Percentiles rank a stretch among this genome's conserved stretches.
Conservation (phyloP, 2,113 vertebrate species). For the Heterotilapia buettikoferi region DNA sequence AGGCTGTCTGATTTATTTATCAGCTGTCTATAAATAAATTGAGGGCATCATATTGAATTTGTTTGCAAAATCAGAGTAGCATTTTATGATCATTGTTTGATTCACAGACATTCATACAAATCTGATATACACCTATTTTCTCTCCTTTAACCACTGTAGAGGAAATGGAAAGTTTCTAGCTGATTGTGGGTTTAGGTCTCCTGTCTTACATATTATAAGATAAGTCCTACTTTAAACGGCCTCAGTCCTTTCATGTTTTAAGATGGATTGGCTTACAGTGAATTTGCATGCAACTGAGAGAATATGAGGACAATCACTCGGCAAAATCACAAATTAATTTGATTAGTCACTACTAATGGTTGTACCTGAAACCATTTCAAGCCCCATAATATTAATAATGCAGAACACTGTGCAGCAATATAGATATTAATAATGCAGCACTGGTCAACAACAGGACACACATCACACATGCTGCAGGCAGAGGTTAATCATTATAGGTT, state of each 20-base stretch:
- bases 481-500: not conserved
- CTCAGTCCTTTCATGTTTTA: not conserved
- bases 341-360: slow-evolving; percentile 8
- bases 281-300: not conserved
- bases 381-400: slow-evolving; percentile 11
- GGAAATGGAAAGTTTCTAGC: not conserved
- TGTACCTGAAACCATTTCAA: slow-evolving; percentile 32
- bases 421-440: not conserved
- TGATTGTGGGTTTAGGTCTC: not conserved
- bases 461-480: not conserved
- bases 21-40: not conserved
- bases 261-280: not conserved
- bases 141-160: not conserved
- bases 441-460: not conserved
- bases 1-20: not conserved
- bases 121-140: not conserved
- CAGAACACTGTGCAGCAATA: not conserved
- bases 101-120: not conserved
- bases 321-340: slow-evolving; percentile 20
- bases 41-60: not conserved
- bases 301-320: not conserved
- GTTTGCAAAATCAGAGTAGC: not conserved
- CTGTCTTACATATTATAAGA: not conserved
- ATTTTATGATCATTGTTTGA: not conserved
- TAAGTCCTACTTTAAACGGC: not conserved